Conservation (phyloP, 2,113 vertebrate species). For the Glaucomys volans region DNA sequence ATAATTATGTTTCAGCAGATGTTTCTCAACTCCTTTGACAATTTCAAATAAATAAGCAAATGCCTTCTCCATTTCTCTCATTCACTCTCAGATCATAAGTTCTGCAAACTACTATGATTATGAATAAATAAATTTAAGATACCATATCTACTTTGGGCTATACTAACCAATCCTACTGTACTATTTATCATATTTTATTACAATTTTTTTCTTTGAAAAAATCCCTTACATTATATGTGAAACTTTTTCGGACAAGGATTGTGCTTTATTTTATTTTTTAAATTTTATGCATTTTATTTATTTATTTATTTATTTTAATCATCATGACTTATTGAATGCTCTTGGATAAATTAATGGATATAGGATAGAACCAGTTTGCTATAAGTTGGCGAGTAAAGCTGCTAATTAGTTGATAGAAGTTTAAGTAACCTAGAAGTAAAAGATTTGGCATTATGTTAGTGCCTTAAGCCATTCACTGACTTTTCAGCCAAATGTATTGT, state of each 20-base stretch:
- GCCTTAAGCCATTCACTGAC: not conserved
- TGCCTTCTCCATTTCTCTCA: not conserved
- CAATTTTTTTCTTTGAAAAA: not conserved
- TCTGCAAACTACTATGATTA: not conserved
- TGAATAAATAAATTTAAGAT: not conserved
- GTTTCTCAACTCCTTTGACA: not conserved
- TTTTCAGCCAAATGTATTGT: constrained; percentile 15
- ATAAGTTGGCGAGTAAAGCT: not conserved
- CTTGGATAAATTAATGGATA: not conserved
- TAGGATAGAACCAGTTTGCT: not conserved
- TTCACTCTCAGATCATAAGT: not conserved
- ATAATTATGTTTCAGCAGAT: not conserved
- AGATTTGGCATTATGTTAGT: constrained; percentile 9
- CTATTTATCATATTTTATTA: not conserved
- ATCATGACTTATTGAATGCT: not conserved
- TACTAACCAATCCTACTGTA: not conserved
- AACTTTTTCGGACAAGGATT: not conserved
- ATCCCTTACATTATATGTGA: not conserved
- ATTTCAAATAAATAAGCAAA: not conserved
- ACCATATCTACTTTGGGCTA: not conserved
- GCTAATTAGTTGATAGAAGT: not conserved
- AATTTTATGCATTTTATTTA: too few species aligned
- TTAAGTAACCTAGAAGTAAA: not conserved
- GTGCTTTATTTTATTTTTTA: not conserved
- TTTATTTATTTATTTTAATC: too few species aligned